These are phyloP conservation scores for Dendropsophus ebraccatus DNA, from an alignment of 2,113 vertebrate species.

Conservation along the genomic window DNA sequence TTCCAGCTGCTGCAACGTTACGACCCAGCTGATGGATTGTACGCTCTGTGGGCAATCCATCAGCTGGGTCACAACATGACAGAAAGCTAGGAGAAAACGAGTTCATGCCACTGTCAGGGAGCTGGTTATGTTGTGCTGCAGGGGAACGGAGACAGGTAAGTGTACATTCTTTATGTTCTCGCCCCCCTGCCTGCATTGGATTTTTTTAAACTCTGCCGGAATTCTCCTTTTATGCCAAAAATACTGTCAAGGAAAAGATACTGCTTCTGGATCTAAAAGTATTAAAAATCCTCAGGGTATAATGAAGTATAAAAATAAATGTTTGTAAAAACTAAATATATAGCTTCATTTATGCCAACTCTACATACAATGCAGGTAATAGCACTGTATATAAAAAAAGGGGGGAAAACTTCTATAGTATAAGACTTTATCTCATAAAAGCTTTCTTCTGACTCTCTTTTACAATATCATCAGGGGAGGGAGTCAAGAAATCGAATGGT, in stretches of 20 bases:
- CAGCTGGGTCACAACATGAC: too few relatives aligned
- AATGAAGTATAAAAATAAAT: constrained; percentile 38
- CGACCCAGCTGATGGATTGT: too few relatives aligned
- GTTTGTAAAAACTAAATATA: constrained; percentile 28
- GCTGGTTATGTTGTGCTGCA: too few relatives aligned
- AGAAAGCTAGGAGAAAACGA: too few relatives aligned
- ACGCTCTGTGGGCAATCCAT: too few relatives aligned
- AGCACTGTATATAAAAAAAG: constrained; percentile 57
- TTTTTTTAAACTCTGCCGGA: too few relatives aligned
- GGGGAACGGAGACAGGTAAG: too few relatives aligned
- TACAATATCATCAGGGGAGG: constrained; percentile 94
- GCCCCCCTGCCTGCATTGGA: too few relatives aligned
- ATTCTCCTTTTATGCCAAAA: background rate
- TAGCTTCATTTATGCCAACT: constrained; percentile 64
- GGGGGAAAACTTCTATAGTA: constrained; percentile 37
- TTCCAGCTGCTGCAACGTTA: too few relatives aligned
- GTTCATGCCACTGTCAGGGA: too few relatives aligned
- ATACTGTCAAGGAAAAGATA: background rate
- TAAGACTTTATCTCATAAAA: constrained; percentile 79
- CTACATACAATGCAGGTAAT: constrained; percentile 61
- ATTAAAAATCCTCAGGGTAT: constrained; percentile 1
- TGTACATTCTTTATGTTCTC: too few relatives aligned
- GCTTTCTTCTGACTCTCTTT: constrained; percentile 88
- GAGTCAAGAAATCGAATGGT: constrained; percentile 89
- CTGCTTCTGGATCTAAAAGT: constrained; percentile 6